A percentile compares a stretch with the other conserved stretches of the same genome.
phyloP scores from a whole-genome alignment of 2,888 invertebrate species.

The Willowsia nigromaculata region DNA sequence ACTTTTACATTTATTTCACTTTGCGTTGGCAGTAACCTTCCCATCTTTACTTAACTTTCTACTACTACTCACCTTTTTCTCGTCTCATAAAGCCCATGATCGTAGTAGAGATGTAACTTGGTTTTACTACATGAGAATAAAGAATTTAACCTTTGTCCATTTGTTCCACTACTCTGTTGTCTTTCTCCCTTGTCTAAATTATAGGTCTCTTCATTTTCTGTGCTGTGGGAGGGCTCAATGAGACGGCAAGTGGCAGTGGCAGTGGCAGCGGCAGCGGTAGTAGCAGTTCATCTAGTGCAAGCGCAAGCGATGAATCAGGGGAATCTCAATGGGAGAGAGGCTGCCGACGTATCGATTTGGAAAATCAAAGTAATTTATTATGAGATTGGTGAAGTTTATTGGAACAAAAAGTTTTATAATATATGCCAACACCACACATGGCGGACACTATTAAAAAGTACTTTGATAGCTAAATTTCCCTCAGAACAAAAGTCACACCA shows the following conservation, averaged over 20 bases:
- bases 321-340: constrained; percentile 62
- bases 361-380: constrained; percentile 73
- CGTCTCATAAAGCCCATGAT: constrained; percentile 11
- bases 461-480: too few species aligned
- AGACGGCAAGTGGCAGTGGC: constrained; percentile 63
- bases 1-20: neutral
- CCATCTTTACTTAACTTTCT: neutral
- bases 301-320: constrained; percentile 38
- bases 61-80: neutral
- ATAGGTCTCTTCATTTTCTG: constrained; percentile 75
- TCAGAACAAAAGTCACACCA: too few species aligned
- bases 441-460: too few species aligned
- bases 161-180: neutral
- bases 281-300: too few species aligned
- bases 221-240: constrained; percentile 69
- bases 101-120: neutral
- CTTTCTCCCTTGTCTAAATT: neutral
- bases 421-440: neutral
- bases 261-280: constrained; percentile 22
- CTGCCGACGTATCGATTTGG: constrained; percentile 74
- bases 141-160: constrained; percentile 10
- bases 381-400: constrained; percentile 20
- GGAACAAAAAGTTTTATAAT: neutral
- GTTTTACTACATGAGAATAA: neutral
- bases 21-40: neutral